These are phyloP conservation scores for Antechinus flavipes DNA, from an alignment of 2,113 vertebrate species.

Conservation along the genomic window DNA sequence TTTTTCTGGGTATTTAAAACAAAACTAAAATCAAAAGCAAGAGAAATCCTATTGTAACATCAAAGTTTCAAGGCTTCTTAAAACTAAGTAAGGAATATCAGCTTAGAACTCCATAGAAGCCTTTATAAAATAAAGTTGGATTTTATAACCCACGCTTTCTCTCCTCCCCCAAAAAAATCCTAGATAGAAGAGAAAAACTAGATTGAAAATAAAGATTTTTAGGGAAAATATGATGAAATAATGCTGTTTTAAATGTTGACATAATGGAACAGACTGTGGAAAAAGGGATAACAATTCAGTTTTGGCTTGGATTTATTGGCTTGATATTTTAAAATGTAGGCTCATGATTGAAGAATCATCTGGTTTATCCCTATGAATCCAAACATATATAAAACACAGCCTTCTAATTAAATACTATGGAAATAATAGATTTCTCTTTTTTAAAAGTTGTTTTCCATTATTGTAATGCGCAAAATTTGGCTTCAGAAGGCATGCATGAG, in stretches of 20 bases:
- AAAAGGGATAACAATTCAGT: background rate
- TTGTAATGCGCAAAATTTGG: background rate
- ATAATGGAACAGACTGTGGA: background rate
- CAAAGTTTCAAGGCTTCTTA: background rate
- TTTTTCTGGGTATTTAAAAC: background rate
- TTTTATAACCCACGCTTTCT: background rate
- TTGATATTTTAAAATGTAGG: background rate
- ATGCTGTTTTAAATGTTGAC: background rate
- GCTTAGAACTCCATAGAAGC: background rate
- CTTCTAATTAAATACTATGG: background rate
- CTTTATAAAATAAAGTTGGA: background rate
- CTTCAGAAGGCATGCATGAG: background rate
- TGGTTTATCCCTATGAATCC: background rate
- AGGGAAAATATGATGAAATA: slow-evolving; percentile 3
- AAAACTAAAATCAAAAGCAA: background rate
- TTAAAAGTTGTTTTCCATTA: background rate
- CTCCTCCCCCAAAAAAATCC: background rate
- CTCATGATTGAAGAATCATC: slow-evolving; percentile 1
- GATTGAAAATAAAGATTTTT: background rate
- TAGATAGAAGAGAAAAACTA: background rate
- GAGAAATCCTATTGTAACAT: background rate
- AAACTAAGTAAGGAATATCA: background rate
- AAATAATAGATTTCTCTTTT: background rate
- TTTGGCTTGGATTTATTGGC: background rate
- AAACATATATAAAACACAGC: background rate